Evolutionary conservation across 2,888 invertebrate species (phyloP).

Genomic region (Mythimna ferrago): DNA sequence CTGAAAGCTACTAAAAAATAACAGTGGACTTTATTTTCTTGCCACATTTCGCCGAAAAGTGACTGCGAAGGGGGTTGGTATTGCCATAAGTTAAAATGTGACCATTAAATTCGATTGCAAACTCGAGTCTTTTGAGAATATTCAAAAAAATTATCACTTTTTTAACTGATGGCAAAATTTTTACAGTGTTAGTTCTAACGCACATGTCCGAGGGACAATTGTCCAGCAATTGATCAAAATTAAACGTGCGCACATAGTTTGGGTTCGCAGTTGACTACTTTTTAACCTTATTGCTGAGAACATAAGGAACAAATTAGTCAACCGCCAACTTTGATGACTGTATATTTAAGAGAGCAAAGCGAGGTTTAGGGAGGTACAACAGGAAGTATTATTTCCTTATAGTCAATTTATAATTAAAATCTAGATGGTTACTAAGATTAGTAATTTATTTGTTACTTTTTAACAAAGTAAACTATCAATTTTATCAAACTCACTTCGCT

Average conservation of each 20-base stretch:
- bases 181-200: slow-evolving; percentile 24
- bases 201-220: slow-evolving; percentile 67
- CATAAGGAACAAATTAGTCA: not conserved
- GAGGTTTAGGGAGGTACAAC: slow-evolving; percentile 13
- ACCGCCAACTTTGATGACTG: not conserved
- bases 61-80: not conserved
- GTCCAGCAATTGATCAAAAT: slow-evolving; percentile 73
- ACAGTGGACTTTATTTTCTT: slow-evolving; percentile 12
- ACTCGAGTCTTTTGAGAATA: not conserved
- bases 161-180: slow-evolving; percentile 7
- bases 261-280: not conserved
- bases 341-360: slow-evolving; percentile 11
- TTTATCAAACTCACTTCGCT: slow-evolving; percentile 23
- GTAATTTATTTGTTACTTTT: slow-evolving; percentile 43
- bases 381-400: slow-evolving; percentile 23
- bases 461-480: slow-evolving; percentile 47
- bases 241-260: slow-evolving; percentile 21
- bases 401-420: slow-evolving; percentile 19
- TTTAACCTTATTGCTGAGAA: not conserved
- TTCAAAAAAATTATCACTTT: not conserved
- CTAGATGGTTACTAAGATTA: slow-evolving; percentile 16
- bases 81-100: slow-evolving; percentile 28
- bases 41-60: not conserved
- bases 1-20: slow-evolving; percentile 30
- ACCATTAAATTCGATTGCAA: not conserved